Base-by-base conservation (phyloP, 2,113 vertebrate genomes). In the Paramisgurnus dabryanus region DNA sequence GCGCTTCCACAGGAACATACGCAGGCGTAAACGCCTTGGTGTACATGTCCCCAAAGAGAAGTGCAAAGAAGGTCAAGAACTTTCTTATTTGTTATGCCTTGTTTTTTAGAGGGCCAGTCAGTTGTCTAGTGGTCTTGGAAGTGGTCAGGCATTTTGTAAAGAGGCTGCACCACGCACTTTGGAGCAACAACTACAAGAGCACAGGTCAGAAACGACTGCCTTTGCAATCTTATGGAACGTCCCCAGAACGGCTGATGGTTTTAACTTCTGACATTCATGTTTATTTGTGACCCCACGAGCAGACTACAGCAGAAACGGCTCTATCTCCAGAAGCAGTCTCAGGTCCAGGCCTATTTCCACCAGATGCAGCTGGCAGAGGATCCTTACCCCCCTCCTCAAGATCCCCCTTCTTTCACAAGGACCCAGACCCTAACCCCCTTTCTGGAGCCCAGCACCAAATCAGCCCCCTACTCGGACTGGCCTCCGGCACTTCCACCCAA, bases 171-270 rank as follows among this genome's bases (percentile, higher is more conserved):
- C 96, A 5, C 93, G 97, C 84, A 98, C 95, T 88, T 93, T 99
- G 86, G 98, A 99, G 67, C 97, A 99, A 88, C 98, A 99, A 89
- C 92, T 99, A 27, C 98, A 99, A 89, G 96, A 99, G 79, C 97
- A 98, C 92, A 97, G 97, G 97, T 98, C 18, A 84, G 43, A 11
- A 74, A 10, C 41, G 2, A 5, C 18, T 27, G 12, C 70, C 13
- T 58, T 45, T 47, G 15, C 60, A 7, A 8, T 1, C 57, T 47
- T 63, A 45, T 3, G 6, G n/a, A 39, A 22, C 34, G 27, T 53
- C 27, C 4, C 17, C 45, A 34, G 34, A 57, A n/a, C 55, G 7
- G 15, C n/a, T 57, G 17, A 57, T 71, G 47, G 12, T 41, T 43
- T 6, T 27, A 6, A 78, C 10, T 13, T 49, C n/a, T 55, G 63